These are phyloP conservation scores for Leptothorax acervorum DNA, from an alignment of 2,888 invertebrate genomes.

Conservation along the genomic window DNA sequence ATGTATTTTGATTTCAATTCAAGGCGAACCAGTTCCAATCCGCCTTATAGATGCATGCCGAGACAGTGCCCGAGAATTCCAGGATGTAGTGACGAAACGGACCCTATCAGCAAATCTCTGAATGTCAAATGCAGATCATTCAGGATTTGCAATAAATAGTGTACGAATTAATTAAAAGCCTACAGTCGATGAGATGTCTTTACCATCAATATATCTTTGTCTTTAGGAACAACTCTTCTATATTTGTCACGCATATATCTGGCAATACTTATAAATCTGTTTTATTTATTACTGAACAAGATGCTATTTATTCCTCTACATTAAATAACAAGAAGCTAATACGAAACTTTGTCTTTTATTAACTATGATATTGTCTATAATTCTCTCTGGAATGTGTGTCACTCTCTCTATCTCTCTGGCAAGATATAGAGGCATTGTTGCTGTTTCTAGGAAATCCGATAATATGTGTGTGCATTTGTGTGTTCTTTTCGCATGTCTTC, in stretches of 20 bases:
- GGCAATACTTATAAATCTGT: background rate
- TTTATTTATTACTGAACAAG: background rate
- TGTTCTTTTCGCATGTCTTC: background rate
- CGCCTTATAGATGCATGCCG: background rate
- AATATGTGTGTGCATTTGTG: too few species aligned
- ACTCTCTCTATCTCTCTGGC: background rate
- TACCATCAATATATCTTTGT: background rate
- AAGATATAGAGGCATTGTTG: background rate
- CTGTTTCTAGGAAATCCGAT: background rate
- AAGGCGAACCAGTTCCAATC: background rate
- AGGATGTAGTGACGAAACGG: background rate
- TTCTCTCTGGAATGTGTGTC: background rate
- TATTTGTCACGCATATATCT: background rate
- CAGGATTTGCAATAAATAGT: background rate
- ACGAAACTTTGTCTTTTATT: background rate
- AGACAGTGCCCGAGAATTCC: background rate
- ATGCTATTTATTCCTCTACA: background rate
- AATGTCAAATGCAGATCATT: background rate
- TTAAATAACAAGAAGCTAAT: background rate
- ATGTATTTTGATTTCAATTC: conserved; percentile 2
- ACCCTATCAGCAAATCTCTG: background rate
- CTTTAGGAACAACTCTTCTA: background rate
- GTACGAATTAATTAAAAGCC: background rate
- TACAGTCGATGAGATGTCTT: background rate
- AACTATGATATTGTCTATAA: background rate